Conservation (phyloP, 2,113 vertebrate species). For the Scytalopus superciliaris region DNA sequence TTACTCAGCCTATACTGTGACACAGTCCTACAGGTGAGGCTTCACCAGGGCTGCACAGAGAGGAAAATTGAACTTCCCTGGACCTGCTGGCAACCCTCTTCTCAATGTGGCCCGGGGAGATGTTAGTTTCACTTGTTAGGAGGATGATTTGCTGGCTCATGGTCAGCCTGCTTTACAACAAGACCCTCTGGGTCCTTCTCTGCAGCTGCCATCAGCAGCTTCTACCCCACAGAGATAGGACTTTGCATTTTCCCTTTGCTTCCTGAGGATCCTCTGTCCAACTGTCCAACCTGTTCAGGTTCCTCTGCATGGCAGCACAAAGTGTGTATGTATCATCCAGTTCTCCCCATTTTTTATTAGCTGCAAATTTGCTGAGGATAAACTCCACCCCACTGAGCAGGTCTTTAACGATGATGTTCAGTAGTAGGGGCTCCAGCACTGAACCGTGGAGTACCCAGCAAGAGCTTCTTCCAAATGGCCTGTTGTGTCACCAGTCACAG, state of each 20-base stretch:
- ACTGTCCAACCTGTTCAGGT: neutral
- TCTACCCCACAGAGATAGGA: neutral
- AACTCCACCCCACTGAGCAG: neutral
- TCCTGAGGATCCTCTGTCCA: neutral
- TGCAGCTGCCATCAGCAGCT: neutral
- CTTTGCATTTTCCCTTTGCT: neutral
- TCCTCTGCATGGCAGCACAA: neutral
- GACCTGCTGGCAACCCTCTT: rapidly evolving
- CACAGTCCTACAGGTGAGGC: rapidly evolving
- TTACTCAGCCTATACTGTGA: neutral
- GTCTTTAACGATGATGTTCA: neutral
- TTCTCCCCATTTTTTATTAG: neutral
- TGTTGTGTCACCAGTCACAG: neutral
- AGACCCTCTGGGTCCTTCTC: neutral
- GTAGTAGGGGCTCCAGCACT: rapidly evolving
- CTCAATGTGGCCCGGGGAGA: too few relatives aligned
- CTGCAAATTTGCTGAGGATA: neutral
- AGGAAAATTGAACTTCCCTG: neutral
- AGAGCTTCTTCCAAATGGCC: neutral
- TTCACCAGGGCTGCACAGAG: neutral
- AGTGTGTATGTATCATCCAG: rapidly evolving
- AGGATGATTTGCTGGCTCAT: rapidly evolving
- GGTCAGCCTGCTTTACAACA: neutral
- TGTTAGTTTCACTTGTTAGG: rapidly evolving
- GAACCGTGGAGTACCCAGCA: neutral